phyloP scores from a whole-genome alignment of 2,888 invertebrate species.

The Dorcus parallelipipedus region DNA sequence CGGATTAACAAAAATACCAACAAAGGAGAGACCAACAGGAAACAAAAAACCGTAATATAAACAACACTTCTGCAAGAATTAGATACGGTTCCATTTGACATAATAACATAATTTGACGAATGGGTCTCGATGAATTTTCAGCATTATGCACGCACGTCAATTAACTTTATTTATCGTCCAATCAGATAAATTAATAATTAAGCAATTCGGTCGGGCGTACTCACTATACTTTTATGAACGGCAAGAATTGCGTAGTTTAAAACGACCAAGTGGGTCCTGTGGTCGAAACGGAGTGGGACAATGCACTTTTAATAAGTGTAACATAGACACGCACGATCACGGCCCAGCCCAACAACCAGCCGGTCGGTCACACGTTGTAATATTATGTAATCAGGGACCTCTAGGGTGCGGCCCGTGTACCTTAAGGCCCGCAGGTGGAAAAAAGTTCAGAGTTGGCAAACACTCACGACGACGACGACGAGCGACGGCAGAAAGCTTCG shows the following conservation, averaged over 20 bases:
- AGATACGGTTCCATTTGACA: too few relatives aligned
- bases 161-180: background rate
- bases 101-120: too few relatives aligned
- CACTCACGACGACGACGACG: too few relatives aligned
- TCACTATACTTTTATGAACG: background rate
- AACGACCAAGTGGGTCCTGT: constrained; percentile 6
- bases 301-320: constrained; percentile 11
- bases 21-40: too few relatives aligned
- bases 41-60: too few relatives aligned
- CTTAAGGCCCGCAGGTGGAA: background rate
- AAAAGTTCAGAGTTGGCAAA: background rate
- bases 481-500: too few relatives aligned
- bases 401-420: constrained; percentile 6
- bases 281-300: constrained; percentile 10
- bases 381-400: constrained; percentile 5
- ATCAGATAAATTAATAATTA: background rate
- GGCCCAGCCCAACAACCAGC: constrained; percentile 2
- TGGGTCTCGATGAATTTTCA: too few relatives aligned
- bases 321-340: constrained; percentile 6
- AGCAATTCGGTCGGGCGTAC: background rate
- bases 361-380: too few relatives aligned
- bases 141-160: background rate
- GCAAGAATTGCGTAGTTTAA: constrained; percentile 11
- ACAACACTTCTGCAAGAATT: too few relatives aligned
- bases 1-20: too few relatives aligned